Percentiles rank a stretch among this genome's conserved stretches.
Evolutionary conservation across 2,797 vertebrate genomes (phyloP).

Genomic region (Pseudochaenichthys georgianus): DNA sequence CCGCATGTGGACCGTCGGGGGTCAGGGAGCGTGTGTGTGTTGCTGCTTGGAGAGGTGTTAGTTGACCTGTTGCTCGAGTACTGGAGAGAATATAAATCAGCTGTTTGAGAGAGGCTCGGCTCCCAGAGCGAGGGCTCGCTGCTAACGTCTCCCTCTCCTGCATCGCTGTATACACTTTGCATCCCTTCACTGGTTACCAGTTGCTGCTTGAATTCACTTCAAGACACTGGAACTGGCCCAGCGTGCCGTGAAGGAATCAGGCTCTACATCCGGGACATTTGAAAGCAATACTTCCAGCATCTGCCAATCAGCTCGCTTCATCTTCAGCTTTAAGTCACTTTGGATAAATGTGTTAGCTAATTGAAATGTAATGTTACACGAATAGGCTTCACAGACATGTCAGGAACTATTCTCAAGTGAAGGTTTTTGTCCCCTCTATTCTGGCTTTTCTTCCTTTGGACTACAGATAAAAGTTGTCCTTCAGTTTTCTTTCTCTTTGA

Average conservation of each 20-base stretch:
- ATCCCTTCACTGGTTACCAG: too few species aligned
- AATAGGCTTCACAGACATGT: conserved; percentile 6
- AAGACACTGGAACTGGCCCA: too few species aligned
- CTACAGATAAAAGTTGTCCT: conserved; percentile 41
- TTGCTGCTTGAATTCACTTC: too few species aligned
- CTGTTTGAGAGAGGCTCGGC: conserved; percentile 56
- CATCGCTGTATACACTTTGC: neutral
- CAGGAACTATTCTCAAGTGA: conserved; percentile 1
- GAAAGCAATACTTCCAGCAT: too few species aligned
- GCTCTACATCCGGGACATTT: too few species aligned
- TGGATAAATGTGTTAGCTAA: too few species aligned
- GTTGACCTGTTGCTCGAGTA: conserved; percentile 51
- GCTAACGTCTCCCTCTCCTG: conserved; percentile 21
- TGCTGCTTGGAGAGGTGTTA: conserved; percentile 53
- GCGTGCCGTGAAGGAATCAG: too few species aligned
- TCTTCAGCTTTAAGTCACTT: too few species aligned
- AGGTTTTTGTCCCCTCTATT: neutral
- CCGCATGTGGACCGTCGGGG: conserved; percentile 27
- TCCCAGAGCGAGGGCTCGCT: conserved; percentile 35
- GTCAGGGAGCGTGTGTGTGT: conserved; percentile 37
- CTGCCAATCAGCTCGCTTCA: too few species aligned
- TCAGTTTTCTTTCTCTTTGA: conserved; percentile 32
- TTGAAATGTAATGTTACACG: neutral
- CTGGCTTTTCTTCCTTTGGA: neutral
- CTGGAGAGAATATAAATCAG: conserved; percentile 51